Percentiles rank a stretch among this genome's conserved stretches.
Evolutionary conservation across 2,113 vertebrate species (phyloP).

Genomic region (Mobula birostris): DNA sequence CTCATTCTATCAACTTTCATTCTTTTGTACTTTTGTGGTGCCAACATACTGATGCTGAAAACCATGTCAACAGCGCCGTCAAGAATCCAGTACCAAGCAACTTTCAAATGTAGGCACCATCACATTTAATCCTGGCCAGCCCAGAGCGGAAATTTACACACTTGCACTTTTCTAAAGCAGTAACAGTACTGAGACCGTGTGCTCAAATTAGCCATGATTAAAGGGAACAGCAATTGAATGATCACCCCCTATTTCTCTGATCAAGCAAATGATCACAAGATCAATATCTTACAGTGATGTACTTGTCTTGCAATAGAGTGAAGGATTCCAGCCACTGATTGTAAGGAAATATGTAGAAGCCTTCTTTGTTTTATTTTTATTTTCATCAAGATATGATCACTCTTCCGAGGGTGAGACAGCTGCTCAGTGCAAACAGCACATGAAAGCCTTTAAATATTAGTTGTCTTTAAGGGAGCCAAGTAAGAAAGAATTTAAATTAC

Average conservation of each 20-base stretch:
- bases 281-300: neutral
- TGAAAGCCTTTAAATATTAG: neutral
- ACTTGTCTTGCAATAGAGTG: neutral
- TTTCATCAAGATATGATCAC: neutral
- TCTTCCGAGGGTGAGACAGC: neutral
- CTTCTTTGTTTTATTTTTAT: neutral
- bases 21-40: neutral
- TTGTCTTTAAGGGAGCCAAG: neutral
- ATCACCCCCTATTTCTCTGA: neutral
- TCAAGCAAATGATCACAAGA: neutral
- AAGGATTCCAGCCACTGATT: neutral
- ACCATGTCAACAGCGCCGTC: neutral
- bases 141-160: neutral
- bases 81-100: neutral
- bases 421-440: neutral
- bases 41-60: neutral
- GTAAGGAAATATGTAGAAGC: neutral
- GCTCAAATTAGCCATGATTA: neutral
- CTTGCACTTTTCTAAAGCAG: neutral
- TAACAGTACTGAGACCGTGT: neutral
- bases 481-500: neutral
- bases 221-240: neutral
- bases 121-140: neutral
- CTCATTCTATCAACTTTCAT: neutral
- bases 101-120: neutral